A percentile compares a stretch with the other conserved stretches of the same genome.
These are phyloP conservation scores for Caenorhabditis tropicalis DNA, from an alignment of 1,140 invertebrate genomes.

Conservation along the genomic window DNA sequence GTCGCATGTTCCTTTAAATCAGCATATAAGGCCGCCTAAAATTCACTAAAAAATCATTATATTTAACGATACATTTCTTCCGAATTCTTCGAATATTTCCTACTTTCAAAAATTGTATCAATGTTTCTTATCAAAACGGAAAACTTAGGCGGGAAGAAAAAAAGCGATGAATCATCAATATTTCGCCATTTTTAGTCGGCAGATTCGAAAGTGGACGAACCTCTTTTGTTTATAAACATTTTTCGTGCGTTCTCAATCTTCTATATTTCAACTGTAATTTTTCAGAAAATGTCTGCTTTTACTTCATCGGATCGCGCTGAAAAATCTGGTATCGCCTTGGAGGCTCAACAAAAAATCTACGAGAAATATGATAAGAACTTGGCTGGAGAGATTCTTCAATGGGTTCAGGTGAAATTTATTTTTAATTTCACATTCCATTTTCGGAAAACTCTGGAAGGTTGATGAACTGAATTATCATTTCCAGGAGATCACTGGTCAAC, in stretches of 20 bases:
- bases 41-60: too few species aligned
- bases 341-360: conserved; percentile 69
- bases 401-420: conserved; percentile 53
- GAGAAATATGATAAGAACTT: conserved; percentile 63
- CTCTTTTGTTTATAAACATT: conserved; percentile 23
- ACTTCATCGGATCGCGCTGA: conserved; percentile 58
- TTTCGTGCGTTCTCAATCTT: not conserved
- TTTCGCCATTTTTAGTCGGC: not conserved
- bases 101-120: not conserved
- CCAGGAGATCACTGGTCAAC: conserved; percentile 52
- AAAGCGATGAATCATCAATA: not conserved
- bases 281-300: conserved; percentile 20
- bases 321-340: conserved; percentile 67
- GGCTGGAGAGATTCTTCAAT: conserved; percentile 61
- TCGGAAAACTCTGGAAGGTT: too few species aligned
- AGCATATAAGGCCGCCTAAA: not conserved
- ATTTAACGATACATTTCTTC: too few species aligned
- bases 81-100: not conserved
- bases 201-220: not conserved
- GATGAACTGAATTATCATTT: too few species aligned
- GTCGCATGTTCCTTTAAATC: not conserved
- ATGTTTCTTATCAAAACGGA: conserved; percentile 17
- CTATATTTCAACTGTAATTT: not conserved
- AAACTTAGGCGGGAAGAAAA: not conserved
- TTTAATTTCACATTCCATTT: not conserved